Percentiles rank a stretch among this genome's conserved stretches.
Evolutionary conservation across 2,888 invertebrate genomes (phyloP).

Genomic region (Lysandra bellargus): DNA sequence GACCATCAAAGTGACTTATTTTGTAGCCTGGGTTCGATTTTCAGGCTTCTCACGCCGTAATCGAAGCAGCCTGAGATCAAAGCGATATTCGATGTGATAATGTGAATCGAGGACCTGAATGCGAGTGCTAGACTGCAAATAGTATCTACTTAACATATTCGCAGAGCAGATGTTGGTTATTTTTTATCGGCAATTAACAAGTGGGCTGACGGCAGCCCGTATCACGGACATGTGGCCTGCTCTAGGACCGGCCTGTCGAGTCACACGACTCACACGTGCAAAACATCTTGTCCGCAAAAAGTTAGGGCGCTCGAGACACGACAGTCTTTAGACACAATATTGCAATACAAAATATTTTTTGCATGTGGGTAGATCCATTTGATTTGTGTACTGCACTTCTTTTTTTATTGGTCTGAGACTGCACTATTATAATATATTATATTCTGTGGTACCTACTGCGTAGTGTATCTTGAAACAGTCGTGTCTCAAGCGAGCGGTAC

Average conservation of each 20-base stretch:
- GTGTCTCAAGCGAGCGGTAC: no score
- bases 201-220: conserved; percentile 47
- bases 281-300: conserved; percentile 59
- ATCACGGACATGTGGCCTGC: conserved; percentile 57
- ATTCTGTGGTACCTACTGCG: no score
- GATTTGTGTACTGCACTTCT: no score
- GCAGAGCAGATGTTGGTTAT: conserved; percentile 48
- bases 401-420: no score
- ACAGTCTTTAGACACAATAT: background rate
- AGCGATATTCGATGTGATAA: no score
- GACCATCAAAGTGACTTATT: background rate
- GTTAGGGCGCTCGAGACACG: conserved; percentile 44
- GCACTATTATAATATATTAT: no score
- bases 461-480: no score
- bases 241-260: conserved; percentile 59
- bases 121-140: conserved; percentile 9
- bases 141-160: conserved; percentile 34
- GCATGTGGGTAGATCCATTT: no score
- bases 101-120: background rate
- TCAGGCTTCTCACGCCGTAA: no score
- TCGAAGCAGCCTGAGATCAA: no score
- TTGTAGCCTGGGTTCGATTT: background rate
- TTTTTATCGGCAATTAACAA: conserved; percentile 46
- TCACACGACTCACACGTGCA: conserved; percentile 54
- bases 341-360: no score